Evolutionary conservation across 2,888 invertebrate species (phyloP), one percentile per base, ranked within the genome.

Genomic region (Sphinx pinastri): DNA sequence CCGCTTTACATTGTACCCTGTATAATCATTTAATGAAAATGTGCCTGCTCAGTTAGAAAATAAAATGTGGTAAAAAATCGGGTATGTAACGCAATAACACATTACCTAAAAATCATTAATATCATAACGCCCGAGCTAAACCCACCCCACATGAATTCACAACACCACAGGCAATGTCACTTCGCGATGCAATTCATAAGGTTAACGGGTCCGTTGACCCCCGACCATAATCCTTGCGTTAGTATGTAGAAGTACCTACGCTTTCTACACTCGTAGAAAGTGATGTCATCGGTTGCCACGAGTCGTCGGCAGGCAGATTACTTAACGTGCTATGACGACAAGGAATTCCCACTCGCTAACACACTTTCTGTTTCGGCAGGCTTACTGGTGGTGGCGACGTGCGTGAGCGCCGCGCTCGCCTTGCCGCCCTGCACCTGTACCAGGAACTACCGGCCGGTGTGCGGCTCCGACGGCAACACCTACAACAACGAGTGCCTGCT

Each of bases 401-500:
- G 68, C 67, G 68, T 63, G 3, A 45, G n/a, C 58, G 55, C 68
- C 13, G 66, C 68, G 5, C 12, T 68, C n/a, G 68, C 71, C 8
- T 69, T 19, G 66, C 69, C 72, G n/a, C 68, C 72, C 19, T 77
- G 76, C 72, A 67, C 57, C 0, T 77, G 73, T 70, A 63, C 73
- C 10, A 70, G 70, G 14, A 73, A 76, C 2, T 19, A 76, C 5
- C 52, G 68, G 11, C 76, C 76, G 0, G 78, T 78, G 0, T 82
- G 84, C 55, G 79, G 77, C 13, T 73, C 67, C 60, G 95, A 97
- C 84, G 96, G 96, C 1, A 90, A 93, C 71, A 96, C 96, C 0
- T 97, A 97, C 87, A 89, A 90, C 75, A 96, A 95, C 85, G 57
- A 63, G 25, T 81, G 81, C 49, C 31, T 52, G 1, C 38, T 82